These are phyloP conservation scores for Drosophila cardini DNA, from an alignment of 1,140 invertebrate species.

Conservation along the genomic window DNA sequence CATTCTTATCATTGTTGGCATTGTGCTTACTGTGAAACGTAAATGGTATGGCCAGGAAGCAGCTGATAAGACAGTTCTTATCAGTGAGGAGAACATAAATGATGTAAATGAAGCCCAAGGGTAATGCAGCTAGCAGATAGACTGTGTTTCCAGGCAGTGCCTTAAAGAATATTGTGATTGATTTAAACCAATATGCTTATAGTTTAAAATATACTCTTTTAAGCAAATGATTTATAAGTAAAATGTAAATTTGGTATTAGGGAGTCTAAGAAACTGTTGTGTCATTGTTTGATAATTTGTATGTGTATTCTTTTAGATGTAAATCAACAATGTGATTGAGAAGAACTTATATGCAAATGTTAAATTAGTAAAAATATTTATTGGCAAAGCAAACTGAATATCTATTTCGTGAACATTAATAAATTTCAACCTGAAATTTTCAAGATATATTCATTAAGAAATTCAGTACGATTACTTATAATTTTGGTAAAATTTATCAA, in stretches of 20 bases:
- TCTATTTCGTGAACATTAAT: too few species aligned
- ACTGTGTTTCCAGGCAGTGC: not conserved
- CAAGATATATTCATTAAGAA: too few species aligned
- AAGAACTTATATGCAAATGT: too few species aligned
- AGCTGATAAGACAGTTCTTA: slow-evolving; percentile 50
- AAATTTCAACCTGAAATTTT: too few species aligned
- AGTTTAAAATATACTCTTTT: not conserved
- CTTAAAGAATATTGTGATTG: not conserved
- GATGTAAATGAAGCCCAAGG: not conserved
- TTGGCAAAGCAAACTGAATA: too few species aligned
- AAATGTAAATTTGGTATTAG: not conserved
- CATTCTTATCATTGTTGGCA: slow-evolving; percentile 54
- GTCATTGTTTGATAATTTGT: too few species aligned
- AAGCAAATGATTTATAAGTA: not conserved
- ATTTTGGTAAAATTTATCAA: too few species aligned
- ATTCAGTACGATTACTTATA: too few species aligned
- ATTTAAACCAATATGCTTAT: not conserved
- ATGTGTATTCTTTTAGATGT: too few species aligned
- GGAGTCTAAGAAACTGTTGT: not conserved
- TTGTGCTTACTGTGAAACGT: slow-evolving; percentile 55
- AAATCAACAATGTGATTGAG: too few species aligned
- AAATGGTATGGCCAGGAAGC: slow-evolving; percentile 66
- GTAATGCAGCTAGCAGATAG: not conserved
- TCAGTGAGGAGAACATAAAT: slow-evolving; percentile 1
- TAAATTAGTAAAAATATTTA: too few species aligned